Evolutionary conservation across 1,140 invertebrate genomes (phyloP).

Genomic region (Cheumatopsyche charites): DNA sequence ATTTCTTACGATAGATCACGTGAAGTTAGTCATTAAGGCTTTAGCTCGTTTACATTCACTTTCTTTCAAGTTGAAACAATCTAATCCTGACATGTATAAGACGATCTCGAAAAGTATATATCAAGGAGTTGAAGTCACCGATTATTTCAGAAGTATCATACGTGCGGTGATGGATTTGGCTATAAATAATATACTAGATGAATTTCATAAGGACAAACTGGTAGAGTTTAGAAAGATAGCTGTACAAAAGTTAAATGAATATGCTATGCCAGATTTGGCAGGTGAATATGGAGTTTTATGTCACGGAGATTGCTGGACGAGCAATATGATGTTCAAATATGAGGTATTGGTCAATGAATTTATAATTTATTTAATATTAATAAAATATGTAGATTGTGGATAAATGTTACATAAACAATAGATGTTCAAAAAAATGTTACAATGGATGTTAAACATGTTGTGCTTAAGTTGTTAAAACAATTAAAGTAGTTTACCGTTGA

Average conservation of each 20-base stretch:
- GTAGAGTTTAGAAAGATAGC: background rate
- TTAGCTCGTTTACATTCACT: constrained; percentile 64
- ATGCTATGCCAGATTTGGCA: constrained; percentile 34
- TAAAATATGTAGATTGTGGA: background rate
- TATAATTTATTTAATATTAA: background rate
- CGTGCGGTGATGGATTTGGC: constrained; percentile 27
- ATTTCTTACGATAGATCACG: constrained; percentile 58
- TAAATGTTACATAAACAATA: no score
- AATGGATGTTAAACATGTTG: no score
- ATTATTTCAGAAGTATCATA: no score
- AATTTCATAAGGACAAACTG: constrained; percentile 11
- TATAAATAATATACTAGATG: constrained; percentile 19
- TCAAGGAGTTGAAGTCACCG: no score
- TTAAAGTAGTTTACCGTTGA: no score
- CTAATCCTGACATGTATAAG: background rate
- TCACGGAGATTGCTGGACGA: constrained; percentile 64
- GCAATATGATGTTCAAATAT: constrained; percentile 62
- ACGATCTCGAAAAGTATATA: no score
- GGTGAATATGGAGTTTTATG: constrained; percentile 57
- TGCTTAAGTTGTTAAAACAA: no score
- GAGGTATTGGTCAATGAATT: constrained; percentile 39
- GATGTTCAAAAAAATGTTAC: no score
- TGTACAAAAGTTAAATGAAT: background rate
- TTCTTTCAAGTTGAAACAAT: constrained; percentile 43
- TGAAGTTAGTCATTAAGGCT: constrained; percentile 58